Evolutionary conservation across 2,888 invertebrate genomes (phyloP).

Genomic region (Caenorhabditis doughertyi): DNA sequence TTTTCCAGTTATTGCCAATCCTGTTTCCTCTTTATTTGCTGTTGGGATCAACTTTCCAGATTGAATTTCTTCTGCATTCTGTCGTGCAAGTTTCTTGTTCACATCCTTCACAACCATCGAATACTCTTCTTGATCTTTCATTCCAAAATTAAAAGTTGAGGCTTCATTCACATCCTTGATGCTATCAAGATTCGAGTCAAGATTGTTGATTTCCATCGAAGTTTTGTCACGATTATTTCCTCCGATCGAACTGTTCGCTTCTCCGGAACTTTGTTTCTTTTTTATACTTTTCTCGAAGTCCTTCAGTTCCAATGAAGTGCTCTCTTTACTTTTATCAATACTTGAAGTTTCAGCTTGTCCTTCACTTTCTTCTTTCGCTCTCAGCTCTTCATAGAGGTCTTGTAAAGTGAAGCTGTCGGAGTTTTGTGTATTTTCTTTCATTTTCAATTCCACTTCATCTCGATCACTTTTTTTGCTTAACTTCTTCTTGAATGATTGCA

Average conservation of each 20-base stretch:
- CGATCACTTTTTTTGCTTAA: constrained; percentile 34
- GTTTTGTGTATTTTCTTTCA: background rate
- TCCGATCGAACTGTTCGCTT: background rate
- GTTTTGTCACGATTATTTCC: constrained; percentile 18
- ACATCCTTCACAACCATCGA: constrained; percentile 52
- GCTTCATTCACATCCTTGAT: background rate
- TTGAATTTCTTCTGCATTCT: constrained; percentile 55
- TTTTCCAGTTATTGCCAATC: constrained; percentile 39
- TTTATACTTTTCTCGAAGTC: constrained; percentile 45
- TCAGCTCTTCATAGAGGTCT: constrained; percentile 50
- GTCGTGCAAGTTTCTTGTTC: constrained; percentile 42
- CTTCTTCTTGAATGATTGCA: constrained; percentile 33
- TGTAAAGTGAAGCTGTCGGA: constrained; percentile 39
- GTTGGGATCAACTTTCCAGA: constrained; percentile 42
- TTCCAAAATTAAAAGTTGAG: constrained; percentile 42
- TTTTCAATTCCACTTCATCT: constrained; percentile 17
- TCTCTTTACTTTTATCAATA: constrained; percentile 23
- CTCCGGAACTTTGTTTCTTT: constrained; percentile 37
- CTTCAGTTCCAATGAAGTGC: constrained; percentile 39
- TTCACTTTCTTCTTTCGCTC: constrained; percentile 11
- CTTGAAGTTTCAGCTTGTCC: constrained; percentile 15
- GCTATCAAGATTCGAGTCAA: background rate
- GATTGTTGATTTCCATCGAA: constrained; percentile 17
- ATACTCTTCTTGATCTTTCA: constrained; percentile 46
- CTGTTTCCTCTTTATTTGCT: constrained; percentile 45